Evolutionary conservation across 2,888 invertebrate species (phyloP), one percentile per base, ranked within the genome.

Genomic region (Prenolepis imparis): DNA sequence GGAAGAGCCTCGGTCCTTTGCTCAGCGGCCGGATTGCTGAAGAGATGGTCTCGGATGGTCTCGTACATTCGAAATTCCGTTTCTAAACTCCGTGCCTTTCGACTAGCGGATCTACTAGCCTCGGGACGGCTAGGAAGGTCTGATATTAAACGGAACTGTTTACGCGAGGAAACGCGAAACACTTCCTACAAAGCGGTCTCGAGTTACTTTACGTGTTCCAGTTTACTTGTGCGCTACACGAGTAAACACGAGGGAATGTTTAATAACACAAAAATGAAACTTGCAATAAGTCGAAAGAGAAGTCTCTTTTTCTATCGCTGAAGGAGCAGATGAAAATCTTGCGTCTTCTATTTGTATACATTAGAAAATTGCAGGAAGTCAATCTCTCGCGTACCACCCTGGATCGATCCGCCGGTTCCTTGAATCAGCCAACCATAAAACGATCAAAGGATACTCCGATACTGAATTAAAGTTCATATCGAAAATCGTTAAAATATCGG

Each of bases 81-180:
- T 63, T 21, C 28, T 41, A 67, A 77, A 67, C 55, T 55, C 39
- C 24, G 67, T 55, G n/a, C 48, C 24, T 59, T 41, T 59, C n/a
- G 59, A 15, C 12, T 3, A 28, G n/a, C n/a, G n/a, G 28, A 28
- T 28, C 28, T 3, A 28, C 28, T 28, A 28, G 28, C 28, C 18
- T 48, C 32, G 8, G 18, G 6, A 75, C 8, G 24, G 67, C n/a
- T 12, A 9, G 24, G n/a, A 24, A 39, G 18, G 28, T 74, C 39
- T 11, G 39, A 67, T 67, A 77, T 77, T 77, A 77, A 77, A 77
- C 39, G 77, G 32, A 15, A 77, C 55, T 55, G 28, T 67, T 77
- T 67, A 18, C 66, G 21, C 11, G 9, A 36, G 36, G 44, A 18
- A 44, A 75, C 8, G 18, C 74, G 15, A 11, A 48, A 32, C 32